phyloP scores from a whole-genome alignment of 2,113 vertebrate genomes.

The Tichodroma muraria region DNA sequence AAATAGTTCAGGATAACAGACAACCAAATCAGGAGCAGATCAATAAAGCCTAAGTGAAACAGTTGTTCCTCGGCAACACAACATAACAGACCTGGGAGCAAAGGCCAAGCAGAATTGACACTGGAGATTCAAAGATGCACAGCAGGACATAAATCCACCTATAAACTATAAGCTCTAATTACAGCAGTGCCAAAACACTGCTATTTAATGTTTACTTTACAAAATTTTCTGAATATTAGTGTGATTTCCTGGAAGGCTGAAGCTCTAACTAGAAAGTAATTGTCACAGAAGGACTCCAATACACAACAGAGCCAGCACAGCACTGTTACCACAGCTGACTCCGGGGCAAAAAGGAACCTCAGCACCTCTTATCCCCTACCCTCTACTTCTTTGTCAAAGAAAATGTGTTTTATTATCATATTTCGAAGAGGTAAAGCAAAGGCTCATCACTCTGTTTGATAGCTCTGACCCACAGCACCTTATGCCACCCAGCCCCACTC shows the following conservation, averaged over 20 bases:
- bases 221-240: neutral
- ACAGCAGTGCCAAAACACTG: neutral
- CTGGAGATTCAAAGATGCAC: neutral
- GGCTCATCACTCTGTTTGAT: neutral
- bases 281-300: neutral
- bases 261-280: neutral
- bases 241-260: neutral
- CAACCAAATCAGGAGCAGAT: neutral
- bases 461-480: neutral
- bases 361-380: neutral
- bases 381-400: neutral
- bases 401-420: neutral
- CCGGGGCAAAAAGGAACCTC: neutral
- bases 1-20: neutral
- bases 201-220: neutral
- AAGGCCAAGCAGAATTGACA: neutral
- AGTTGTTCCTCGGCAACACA: rapidly evolving
- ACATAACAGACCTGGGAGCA: neutral
- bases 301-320: neutral
- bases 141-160: neutral
- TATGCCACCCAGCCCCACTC: neutral
- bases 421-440: neutral
- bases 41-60: neutral
- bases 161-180: neutral
- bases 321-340: neutral